Evolutionary conservation across 2,888 invertebrate genomes (phyloP).

Genomic region (Micropterix aruncella): DNA sequence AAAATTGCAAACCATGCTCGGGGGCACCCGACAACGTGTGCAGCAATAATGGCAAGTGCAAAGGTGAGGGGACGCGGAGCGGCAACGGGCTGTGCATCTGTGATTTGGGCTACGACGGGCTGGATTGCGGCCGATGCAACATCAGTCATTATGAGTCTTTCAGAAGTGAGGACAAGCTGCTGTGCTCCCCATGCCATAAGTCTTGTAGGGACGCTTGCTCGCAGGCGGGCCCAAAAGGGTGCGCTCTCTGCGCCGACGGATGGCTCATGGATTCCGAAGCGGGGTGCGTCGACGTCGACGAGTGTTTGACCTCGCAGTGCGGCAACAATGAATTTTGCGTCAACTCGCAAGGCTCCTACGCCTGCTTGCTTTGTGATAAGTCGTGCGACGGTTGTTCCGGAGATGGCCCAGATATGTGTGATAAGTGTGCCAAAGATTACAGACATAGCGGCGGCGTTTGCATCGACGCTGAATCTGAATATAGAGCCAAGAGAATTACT

Average conservation of each 20-base stretch:
- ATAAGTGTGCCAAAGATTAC: conserved; percentile 63
- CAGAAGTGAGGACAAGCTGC: conserved; percentile 54
- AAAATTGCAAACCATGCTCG: conserved; percentile 64
- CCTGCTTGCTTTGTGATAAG: conserved; percentile 71
- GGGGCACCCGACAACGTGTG: conserved; percentile 66
- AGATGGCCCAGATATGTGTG: conserved; percentile 86
- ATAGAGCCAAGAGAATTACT: conserved; percentile 11
- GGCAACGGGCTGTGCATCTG: conserved; percentile 88
- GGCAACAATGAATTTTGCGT: conserved; percentile 68
- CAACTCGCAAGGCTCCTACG: conserved; percentile 74
- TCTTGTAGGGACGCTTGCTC: conserved; percentile 68
- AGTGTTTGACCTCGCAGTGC: conserved; percentile 52
- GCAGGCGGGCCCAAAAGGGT: conserved; percentile 55
- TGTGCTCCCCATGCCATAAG: conserved; percentile 66
- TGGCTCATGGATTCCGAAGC: conserved; percentile 57
- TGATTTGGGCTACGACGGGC: conserved; percentile 67
- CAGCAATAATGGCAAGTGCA: conserved; percentile 63
- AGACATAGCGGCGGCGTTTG: conserved; percentile 61
- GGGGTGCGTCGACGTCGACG: conserved; percentile 77
- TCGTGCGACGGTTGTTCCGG: conserved; percentile 75
- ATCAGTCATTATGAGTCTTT: conserved; percentile 60
- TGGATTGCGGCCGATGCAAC: conserved; percentile 64
- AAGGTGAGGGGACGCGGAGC: conserved; percentile 81
- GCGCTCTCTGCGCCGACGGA: conserved; percentile 46
- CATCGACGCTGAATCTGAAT: conserved; percentile 42